These are phyloP conservation scores for Drosophila eugracilis DNA, from an alignment of 1,140 invertebrate genomes.

Conservation along the genomic window DNA sequence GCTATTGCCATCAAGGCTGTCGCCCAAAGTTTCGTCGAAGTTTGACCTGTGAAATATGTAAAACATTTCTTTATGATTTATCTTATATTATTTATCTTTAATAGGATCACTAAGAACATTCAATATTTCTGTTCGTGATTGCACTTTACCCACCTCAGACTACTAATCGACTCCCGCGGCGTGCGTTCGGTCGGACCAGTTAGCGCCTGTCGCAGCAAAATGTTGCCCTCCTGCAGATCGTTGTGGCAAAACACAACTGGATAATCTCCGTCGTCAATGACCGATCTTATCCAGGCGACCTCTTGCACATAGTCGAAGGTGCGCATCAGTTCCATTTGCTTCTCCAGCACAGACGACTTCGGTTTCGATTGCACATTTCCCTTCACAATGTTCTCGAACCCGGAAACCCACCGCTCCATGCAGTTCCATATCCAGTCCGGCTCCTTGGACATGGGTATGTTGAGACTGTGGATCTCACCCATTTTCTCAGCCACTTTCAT, in stretches of 20 bases:
- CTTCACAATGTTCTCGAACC: conserved; percentile 83
- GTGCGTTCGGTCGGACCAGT: conserved; percentile 29
- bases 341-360: conserved; percentile 55
- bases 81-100: too few relatives aligned
- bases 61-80: too few relatives aligned
- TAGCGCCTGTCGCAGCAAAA: conserved; percentile 60
- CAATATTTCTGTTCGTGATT: too few relatives aligned
- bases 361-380: conserved; percentile 66
- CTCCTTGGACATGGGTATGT: conserved; percentile 97
- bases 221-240: conserved; percentile 97
- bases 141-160: conserved; percentile 58
- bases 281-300: conserved; percentile 88
- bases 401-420: conserved; percentile 90
- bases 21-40: conserved; percentile 68
- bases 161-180: conserved; percentile 55
- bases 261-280: conserved; percentile 87
- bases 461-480: conserved; percentile 95
- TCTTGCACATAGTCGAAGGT: conserved; percentile 88
- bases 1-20: conserved; percentile 70
- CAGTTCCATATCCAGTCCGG: conserved; percentile 97
- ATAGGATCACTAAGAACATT: background rate
- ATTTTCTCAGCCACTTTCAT: conserved; percentile 95
- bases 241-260: conserved; percentile 99
- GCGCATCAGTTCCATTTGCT: conserved; percentile 62
- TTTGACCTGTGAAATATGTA: conserved; percentile 48